phyloP scores from a whole-genome alignment of 2,888 invertebrate genomes.

The Mamestra brassicae region DNA sequence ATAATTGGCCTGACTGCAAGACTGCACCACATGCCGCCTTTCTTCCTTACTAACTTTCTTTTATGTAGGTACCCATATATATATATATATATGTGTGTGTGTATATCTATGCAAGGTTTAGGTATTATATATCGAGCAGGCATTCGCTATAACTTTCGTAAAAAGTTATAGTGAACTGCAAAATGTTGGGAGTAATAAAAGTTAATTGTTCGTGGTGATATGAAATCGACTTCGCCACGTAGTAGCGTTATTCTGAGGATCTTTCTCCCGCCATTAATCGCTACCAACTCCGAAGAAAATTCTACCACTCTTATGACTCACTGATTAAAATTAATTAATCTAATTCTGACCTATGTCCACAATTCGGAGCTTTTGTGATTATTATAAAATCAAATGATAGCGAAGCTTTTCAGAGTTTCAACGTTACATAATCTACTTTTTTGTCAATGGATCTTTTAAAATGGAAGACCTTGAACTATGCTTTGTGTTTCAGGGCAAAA shows the following conservation, averaged over 20 bases:
- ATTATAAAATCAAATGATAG: conserved; percentile 13
- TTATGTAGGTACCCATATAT: too few species aligned
- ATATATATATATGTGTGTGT: too few species aligned
- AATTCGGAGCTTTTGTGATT: conserved; percentile 3
- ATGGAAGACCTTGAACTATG: neutral
- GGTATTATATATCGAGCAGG: too few species aligned
- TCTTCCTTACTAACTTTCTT: too few species aligned
- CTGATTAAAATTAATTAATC: conserved; percentile 47
- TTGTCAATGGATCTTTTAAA: neutral
- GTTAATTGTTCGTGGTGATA: conserved; percentile 33
- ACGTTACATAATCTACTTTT: neutral
- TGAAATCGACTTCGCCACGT: conserved; percentile 61
- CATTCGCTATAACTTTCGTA: too few species aligned
- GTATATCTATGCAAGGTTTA: too few species aligned
- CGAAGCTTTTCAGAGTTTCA: conserved; percentile 3
- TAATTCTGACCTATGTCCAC: conserved; percentile 25
- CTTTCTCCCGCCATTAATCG: conserved; percentile 63
- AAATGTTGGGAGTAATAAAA: too few species aligned
- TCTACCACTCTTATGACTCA: conserved; percentile 49
- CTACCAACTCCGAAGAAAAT: conserved; percentile 52
- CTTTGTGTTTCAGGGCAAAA: neutral
- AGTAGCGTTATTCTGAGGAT: conserved; percentile 57
- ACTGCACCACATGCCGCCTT: neutral
- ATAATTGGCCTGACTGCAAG: neutral
- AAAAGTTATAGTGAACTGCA: too few species aligned